Percentiles rank a stretch among this genome's conserved stretches.
phyloP scores from a whole-genome alignment of 2,888 invertebrate genomes.

The Chromoteleia sp. region DNA sequence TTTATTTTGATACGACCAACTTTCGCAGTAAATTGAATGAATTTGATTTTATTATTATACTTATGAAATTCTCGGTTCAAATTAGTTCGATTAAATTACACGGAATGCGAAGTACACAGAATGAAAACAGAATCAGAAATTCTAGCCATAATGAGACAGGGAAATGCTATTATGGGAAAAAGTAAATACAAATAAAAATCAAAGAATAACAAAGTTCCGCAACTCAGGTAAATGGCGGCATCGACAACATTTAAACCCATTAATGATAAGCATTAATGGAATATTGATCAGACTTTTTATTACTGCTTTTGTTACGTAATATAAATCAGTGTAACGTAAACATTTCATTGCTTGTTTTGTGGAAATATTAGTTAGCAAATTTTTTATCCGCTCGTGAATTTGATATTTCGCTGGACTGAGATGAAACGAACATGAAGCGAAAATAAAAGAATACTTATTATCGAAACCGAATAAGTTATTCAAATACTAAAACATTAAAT shows the following conservation, averaged over 20 bases:
- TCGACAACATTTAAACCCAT: neutral
- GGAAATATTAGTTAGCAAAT: neutral
- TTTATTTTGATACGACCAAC: neutral
- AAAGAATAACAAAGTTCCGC: too few species aligned
- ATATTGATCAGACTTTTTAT: constrained; percentile 3
- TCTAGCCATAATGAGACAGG: neutral
- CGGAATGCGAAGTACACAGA: neutral
- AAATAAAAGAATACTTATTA: neutral
- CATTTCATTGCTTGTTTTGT: neutral
- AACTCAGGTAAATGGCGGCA: too few species aligned
- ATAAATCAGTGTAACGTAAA: neutral
- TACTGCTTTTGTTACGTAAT: constrained; percentile 1
- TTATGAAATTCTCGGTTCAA: too few species aligned
- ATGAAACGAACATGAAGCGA: neutral
- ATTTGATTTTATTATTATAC: neutral
- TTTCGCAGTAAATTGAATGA: neutral
- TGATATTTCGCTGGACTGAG: neutral
- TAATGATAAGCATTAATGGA: neutral
- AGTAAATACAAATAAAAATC: too few species aligned
- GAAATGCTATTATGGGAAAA: too few species aligned
- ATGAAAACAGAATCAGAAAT: too few species aligned
- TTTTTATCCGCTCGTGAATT: neutral
- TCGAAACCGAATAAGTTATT: neutral
- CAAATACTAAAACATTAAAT: neutral
- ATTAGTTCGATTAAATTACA: constrained; percentile 1